Evolutionary conservation across 64 coral and sea anemone genomes (phyloP), one percentile per base, ranked within the genome.

Genomic region (Actinia tenebrosa): DNA sequence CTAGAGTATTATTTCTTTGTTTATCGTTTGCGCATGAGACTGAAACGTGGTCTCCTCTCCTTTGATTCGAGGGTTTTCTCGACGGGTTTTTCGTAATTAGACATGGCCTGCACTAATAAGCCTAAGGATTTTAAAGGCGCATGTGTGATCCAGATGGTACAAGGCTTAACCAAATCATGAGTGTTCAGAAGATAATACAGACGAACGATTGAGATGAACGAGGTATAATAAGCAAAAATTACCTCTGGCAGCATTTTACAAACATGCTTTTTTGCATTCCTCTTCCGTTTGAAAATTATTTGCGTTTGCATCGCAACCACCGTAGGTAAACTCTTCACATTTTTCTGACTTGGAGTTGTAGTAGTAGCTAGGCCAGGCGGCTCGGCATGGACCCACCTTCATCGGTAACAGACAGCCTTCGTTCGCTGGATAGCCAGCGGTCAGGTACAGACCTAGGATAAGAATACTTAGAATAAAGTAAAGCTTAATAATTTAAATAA

Each of bases 271-370:
- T 1, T 78, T 80, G 77, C 88, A 93, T 46, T 82, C 77, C 47
- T 86, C 30, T 17, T 66, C 46, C 30, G 83, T 82, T 60, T 25
- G 54, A 59, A 93, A 93, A 47, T 93, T 93, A 79, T 93, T 93
- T n/a, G 63, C 22, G 83, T 93, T 93, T 44, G 56, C 92, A 42
- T 18, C 83, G 56, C 92, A 93, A 23, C 92, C 92, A 11, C 92
- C 92, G 20, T 89, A 93, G 1, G 7, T 60, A 44, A 93, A 93
- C 0, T 10, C 1, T 47, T 93, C 83, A 72, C 92, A 93, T 30
- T 86, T 81, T 17, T 19, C 8, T 10, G 82, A 88, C 3, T 22
- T 2, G 42, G 45, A 50, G 84, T 93, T 87, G 71, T 60, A 93
- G 83, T 81, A 93, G 43, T 63, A 89, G 44, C 88, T 72, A 25